Evolutionary conservation across 2,797 vertebrate genomes (phyloP).

Genomic region (Pyrocephalus nanus): DNA sequence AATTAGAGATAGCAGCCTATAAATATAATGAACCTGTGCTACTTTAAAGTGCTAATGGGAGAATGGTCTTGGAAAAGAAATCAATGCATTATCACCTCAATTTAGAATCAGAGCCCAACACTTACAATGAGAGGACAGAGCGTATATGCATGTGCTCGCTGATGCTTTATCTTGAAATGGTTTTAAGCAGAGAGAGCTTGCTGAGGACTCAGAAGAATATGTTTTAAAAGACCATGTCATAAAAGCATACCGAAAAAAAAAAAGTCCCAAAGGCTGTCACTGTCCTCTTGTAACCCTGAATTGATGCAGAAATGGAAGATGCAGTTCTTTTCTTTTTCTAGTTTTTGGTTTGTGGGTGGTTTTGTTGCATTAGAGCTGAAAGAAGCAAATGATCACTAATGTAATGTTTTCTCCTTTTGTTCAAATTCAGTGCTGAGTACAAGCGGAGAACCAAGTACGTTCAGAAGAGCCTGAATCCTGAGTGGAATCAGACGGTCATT

Average conservation of each 20-base stretch:
- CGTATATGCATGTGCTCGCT: not conserved
- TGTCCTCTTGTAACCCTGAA: not conserved
- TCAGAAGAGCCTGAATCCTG: slow-evolving; percentile 96
- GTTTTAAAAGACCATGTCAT: not conserved
- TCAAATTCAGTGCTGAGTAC: slow-evolving; percentile 89
- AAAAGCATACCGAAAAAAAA: not conserved
- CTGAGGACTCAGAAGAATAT: not conserved
- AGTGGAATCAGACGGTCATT: slow-evolving; percentile 99
- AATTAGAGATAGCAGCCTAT: slow-evolving; percentile 25
- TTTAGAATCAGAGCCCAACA: not conserved
- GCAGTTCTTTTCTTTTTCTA: not conserved
- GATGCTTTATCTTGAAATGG: not conserved
- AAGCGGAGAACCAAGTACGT: slow-evolving; percentile 94
- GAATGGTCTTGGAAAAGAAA: not conserved
- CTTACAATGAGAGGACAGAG: not conserved
- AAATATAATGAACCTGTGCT: slow-evolving; percentile 1
- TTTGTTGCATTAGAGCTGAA: not conserved
- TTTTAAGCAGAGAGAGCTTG: not conserved
- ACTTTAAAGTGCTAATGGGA: not conserved
- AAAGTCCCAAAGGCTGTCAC: not conserved
- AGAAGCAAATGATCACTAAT: not conserved
- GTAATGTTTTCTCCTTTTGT: slow-evolving; percentile 56
- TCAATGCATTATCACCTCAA: not conserved
- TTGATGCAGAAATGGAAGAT: not conserved
- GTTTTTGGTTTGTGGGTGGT: not conserved